Base-by-base conservation (phyloP, 2,113 vertebrate species). In the Phrynosoma blainvillii region DNA sequence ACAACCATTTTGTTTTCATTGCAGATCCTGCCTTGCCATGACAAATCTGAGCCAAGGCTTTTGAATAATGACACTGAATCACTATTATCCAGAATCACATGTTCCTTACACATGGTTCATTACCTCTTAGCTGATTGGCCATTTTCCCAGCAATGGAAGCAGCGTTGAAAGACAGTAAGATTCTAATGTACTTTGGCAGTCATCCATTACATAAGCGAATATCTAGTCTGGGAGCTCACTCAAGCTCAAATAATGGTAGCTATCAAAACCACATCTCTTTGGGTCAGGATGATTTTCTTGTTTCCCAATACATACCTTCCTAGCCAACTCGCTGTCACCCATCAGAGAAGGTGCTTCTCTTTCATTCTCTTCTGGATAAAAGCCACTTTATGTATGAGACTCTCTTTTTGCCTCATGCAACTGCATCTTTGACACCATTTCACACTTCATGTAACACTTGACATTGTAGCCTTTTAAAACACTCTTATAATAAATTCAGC, bases 401-500 rank as follows among this genome's bases (percentile, higher is more conserved):
- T 77, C 40, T 68, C 14, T 62, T 73, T 10, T 4, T 56, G 82
- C 42, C 54, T 88, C 10, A 82, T 87, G 56, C 87, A 70, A 32
- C 79, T 92, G 82, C 30, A 82, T 16, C 85, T 62, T 90, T 93
- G 91, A 90, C 92, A 90, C 75, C 94, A 95, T 95, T 95, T 94
- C 93, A 92, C 92, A 93, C 86, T 91, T 76, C 91, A 90, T 95
- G 87, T 93, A 93, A 75, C 78, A 47, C 79, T 89, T 90, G 85
- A 89, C 90, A 93, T 42, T 42, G 79, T 84, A 91, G 79, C 85
- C 87, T 11, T 94, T 95, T 86, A 92, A 84, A 14, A 85, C 13
- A 71, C 2, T 54, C 23, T 65, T 82, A 81, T 77, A 82, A 93
- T 82, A 87, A 87, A 93, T 86, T 68, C 30, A 86, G 73, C 68